Evolutionary conservation across 2,797 vertebrate genomes (phyloP), one percentile per base, ranked within the genome.

Genomic region (Muraenolepis orangiensis): DNA sequence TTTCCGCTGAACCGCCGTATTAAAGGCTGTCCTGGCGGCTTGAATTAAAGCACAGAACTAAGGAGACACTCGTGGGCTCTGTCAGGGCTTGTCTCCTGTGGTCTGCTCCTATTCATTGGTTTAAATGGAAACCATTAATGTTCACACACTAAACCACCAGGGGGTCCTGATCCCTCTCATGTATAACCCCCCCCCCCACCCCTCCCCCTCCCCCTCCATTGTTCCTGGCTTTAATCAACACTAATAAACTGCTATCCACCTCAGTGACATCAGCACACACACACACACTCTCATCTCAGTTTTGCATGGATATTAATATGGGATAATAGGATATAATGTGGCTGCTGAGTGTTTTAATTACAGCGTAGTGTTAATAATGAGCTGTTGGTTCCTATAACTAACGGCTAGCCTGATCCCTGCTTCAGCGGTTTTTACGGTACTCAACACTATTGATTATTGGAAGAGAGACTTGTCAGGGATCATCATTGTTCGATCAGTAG

Each of bases 221-320:
- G 83, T 80, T 79, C 80, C 73, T n/a, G 81, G 77, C 82, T 66
- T 42, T 87, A 87, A 87, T 88, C 83, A 86, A 79, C 76, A 77
- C 81, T 82, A 87, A 88, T 88, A 83, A 88, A 81, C 78, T 74
- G 79, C 75, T 76, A 73, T 85, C 82, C 80, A 81, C 72, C n/a
- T 75, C 64, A 46, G 16, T 31, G 66, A 40, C 31, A 61, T 66
- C 72, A 70, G 64, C 64, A 66, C 57, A 64, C 64, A 29, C 64
- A 29, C 64, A 13, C 64, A 13, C 64, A 28, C 64, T 12, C 4
- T 13, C 23, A 66, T 13, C 8, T 4, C 40, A 11, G 20, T 57
- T 7, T 57, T 57, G n/a, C 51, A 57, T 57, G 51, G 51, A 57
- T 57, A 23, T 57, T 20, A 57, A 57, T 57, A 57, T 20, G 23